A percentile compares a stretch with the other conserved stretches of the same genome.
Conservation (phyloP, 2,113 vertebrate genomes). For the Pandion haliaetus region DNA sequence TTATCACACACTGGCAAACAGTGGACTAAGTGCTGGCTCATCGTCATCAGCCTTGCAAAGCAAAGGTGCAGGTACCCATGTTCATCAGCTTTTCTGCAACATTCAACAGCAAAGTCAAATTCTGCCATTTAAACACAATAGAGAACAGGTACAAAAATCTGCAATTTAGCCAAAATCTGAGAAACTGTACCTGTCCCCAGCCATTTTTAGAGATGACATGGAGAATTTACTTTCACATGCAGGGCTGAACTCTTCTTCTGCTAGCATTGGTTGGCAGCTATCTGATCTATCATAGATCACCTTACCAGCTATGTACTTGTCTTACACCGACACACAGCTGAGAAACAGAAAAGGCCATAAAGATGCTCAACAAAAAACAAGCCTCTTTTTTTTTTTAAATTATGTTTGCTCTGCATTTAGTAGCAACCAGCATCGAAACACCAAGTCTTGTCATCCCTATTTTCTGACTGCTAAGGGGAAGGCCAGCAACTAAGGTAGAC, state of each 20-base stretch:
- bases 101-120: not conserved
- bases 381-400: too few relatives aligned
- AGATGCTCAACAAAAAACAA: not conserved
- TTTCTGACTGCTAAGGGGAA: not conserved
- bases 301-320: fast-evolving
- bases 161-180: not conserved
- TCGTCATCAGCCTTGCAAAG: not conserved
- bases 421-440: not conserved
- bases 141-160: not conserved
- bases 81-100: not conserved
- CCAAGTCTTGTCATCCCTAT: not conserved
- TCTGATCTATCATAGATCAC: not conserved
- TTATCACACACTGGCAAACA: not conserved
- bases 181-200: too few relatives aligned
- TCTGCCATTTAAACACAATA: not conserved
- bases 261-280: not conserved
- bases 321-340: too few relatives aligned
- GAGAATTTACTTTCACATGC: not conserved
- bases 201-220: not conserved
- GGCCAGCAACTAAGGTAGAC: not conserved
- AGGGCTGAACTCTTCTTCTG: not conserved
- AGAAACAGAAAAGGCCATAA: not conserved
- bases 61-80: too few relatives aligned
- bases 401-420: not conserved
- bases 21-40: not conserved